These are phyloP conservation scores for Phalacrocorax brasilianus DNA, from an alignment of 2,113 vertebrate genomes.

Conservation along the genomic window DNA sequence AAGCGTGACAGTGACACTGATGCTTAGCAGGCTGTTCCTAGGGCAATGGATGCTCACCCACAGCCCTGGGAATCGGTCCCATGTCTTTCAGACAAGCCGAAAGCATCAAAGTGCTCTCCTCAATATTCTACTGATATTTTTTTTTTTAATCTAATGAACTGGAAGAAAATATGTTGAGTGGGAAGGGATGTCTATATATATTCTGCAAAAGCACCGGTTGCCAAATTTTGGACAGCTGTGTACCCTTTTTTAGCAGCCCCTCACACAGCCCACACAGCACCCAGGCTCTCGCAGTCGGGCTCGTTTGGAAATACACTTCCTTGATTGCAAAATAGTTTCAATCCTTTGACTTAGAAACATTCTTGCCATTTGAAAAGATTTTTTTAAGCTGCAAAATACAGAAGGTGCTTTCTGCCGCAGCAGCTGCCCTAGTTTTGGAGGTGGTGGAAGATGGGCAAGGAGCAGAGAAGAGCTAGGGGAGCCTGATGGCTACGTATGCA, in stretches of 20 bases:
- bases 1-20: neutral
- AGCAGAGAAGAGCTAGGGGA: neutral
- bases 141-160: constrained; percentile 14
- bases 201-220: constrained; percentile 21
- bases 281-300: constrained; percentile 10
- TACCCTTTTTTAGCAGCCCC: constrained; percentile 59
- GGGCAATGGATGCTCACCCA: neutral
- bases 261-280: constrained; percentile 63
- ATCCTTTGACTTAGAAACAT: constrained; percentile 51
- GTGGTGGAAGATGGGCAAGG: neutral
- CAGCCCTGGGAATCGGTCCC: neutral
- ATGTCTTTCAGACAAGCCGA: neutral
- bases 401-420: constrained; percentile 24
- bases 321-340: constrained; percentile 62
- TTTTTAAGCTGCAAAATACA: neutral
- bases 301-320: constrained; percentile 48
- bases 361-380: neutral
- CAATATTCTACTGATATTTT: neutral
- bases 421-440: constrained; percentile 33
- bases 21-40: neutral
- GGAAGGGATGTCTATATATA: constrained; percentile 57
- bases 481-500: fast-evolving
- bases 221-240: constrained; percentile 61
- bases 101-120: neutral
- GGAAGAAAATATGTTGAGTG: constrained; percentile 66